Evolutionary conservation across 2,888 invertebrate species (phyloP), one percentile per base, ranked within the genome.

Genomic region (Pristionchus entomophagus): DNA sequence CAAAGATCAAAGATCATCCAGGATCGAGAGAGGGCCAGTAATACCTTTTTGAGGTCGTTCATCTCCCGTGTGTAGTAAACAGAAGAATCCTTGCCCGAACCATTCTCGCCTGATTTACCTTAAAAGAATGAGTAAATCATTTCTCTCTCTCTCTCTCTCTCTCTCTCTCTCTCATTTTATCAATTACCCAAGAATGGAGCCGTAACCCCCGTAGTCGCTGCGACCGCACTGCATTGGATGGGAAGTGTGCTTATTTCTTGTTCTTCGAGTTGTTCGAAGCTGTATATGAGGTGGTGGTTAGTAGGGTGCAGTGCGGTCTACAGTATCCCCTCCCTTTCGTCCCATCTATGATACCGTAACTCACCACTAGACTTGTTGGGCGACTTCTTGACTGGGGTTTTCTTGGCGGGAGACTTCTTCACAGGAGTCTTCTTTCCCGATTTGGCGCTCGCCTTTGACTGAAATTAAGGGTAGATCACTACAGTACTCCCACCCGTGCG

Each of bases 201-300:
- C n/a, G n/a, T 6, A 69, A 29, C 22, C 35, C 38, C 65, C 32
- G 65, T 69, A 17, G 32, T n/a, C n/a, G n/a, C n/a, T n/a, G n/a
- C n/a, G n/a, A n/a, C 65, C 22, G 65, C 38, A 8, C 22, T 69
- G 38, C 29, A 49, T 49, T 38, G 65, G 32, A 29, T 59, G 65
- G 65, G 65, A 22, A 29, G 22, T 19, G 65, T 35, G 45, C 73
- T 41, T 41, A 73, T 41, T 45, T 41, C 73, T 73, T 73, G 19
- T 73, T 73, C 73, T 73, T 73, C 73, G 73, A 73, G 38, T 69
- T 69, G 35, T 41, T 41, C 41, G 73, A 73, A n/a, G 73, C 73
- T 73, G 73, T 35, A 65, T 6, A 22, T 38, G 26, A 22, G 65
- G 29, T 14, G 38, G 12, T 41, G 73, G 73, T 73, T 41, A 73